Base-by-base conservation (phyloP, 1,140 invertebrate genomes). In the Ganaspis sp. region DNA sequence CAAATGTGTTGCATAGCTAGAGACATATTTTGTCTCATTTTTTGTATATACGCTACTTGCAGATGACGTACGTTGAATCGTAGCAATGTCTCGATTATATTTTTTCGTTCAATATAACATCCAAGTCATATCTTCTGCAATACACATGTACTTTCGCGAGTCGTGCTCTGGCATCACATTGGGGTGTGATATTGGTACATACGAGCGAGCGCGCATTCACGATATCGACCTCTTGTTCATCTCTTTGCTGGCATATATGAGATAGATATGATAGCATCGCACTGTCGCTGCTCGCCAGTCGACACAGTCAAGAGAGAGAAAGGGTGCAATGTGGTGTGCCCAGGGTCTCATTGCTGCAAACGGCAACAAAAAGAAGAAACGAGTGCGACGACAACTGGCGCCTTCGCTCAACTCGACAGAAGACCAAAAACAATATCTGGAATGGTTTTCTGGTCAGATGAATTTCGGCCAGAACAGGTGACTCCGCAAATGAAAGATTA, bases 41-140 rank as follows among this genome's bases (percentile, higher is more conserved):
- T 26, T 4, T 69, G 73, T 69, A 78, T 72, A 45, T 58, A 53
- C 53, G 17, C 53, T 53, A 74, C 72, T 70, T 23, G 21, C 34
- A 38, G 21, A 79, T 81, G 72, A 83, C 78, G 81, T 78, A 81
- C 58, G 79, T 74, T 42, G 23, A 69, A 64, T 58, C 58, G 71
- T 40, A 81, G 77, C 37, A 79, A 84, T 58, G 77, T 81, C 75
- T 58, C 83, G 82, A 84, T 84, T 84, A 84, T 83, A 83, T 83
- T 84, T 84, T 79, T 81, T 83, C 82, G 79, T 73, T 73, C 77
- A 54, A 53, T 74, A 70, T 73, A 83, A 79, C 78, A 73, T 64
- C 42, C 75, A 45, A 15, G 49, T 72, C 75, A 74, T 71, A 76
- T 78, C 74, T 82, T 75, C 26, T 75, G 34, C 21, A 26, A 71